Base-by-base conservation (phyloP, 1,140 invertebrate genomes). In the Brachionus rotundiformis region DNA sequence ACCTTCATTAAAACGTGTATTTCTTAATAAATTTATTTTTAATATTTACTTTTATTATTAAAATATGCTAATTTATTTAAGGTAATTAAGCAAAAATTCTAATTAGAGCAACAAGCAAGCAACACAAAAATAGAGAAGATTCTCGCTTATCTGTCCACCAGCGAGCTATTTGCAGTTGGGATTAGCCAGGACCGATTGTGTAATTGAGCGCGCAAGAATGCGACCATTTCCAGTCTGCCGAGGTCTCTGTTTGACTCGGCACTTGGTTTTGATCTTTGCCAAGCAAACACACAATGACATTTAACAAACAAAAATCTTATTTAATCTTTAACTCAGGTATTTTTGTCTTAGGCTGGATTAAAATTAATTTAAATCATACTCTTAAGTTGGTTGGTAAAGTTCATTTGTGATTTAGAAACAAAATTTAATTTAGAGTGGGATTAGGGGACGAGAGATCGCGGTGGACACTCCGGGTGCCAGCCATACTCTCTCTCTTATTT, bases 301-400 rank as follows among this genome's bases (percentile, higher is more conserved):
- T 63, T 63, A 54, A 54, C 47, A 54, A 54, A 54, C 61, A 33
- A 63, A 59, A 63, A 63, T 63, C 61, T 63, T 63, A 63, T 63
- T 63, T 63, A 63, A 63, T 63, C 61, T 63, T 63, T 63, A 63
- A 63, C 61, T 63, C 61, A 63, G 61, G 61, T 63, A 63, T 63
- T 63, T 63, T 63, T 63, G n/a, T 54, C 4, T 54, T 23, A 54
- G n/a, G n/a, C 11, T 63, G 61, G 61, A 63, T 63, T 63, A 63
- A 29, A 63, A 63, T 63, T 63, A 63, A 63, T 63, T 63, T 63
- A 33, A 63, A 63, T 29, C 29, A 54, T 54, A 8, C 47, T 63
- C 25, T 63, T 63, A 27, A 8, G 61, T 63, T 25, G n/a, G 61
- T 54, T 54, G n/a, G 47, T 19, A 63, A 63, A 63, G 61, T 63